Percentiles rank a stretch among this genome's conserved stretches.
These are phyloP conservation scores for Enteromius argenteus DNA, from an alignment of 2,797 vertebrate species.

Conservation along the genomic window DNA sequence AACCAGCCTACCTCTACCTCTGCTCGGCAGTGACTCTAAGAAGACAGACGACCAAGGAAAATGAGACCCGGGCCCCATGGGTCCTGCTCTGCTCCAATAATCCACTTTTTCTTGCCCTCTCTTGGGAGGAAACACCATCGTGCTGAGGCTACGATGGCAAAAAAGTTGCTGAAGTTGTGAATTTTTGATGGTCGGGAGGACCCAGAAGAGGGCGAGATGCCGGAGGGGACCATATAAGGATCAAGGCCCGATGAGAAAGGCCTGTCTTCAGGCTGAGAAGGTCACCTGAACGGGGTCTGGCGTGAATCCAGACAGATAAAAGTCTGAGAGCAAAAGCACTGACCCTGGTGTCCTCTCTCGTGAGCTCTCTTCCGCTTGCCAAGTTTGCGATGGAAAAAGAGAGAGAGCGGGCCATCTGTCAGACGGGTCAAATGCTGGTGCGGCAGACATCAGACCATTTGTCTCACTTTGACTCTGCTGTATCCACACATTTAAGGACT, in stretches of 20 bases:
- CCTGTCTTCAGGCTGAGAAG: conserved; percentile 72
- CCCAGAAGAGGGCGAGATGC: conserved; percentile 67
- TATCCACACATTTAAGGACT: conserved; percentile 18
- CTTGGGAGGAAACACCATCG: conserved; percentile 33
- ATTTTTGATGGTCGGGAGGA: conserved; percentile 51
- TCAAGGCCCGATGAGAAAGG: conserved; percentile 65
- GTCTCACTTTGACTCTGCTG: conserved; percentile 41
- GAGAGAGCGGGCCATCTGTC: conserved; percentile 56
- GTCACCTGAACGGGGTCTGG: conserved; percentile 72
- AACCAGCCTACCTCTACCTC: background rate
- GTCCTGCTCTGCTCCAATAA: conserved; percentile 54
- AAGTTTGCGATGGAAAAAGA: conserved; percentile 38
- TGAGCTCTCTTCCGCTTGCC: conserved; percentile 37
- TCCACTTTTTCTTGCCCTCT: conserved; percentile 50
- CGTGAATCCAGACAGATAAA: conserved; percentile 59
- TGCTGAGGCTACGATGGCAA: conserved; percentile 48
- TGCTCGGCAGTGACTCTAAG: background rate
- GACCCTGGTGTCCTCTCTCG: conserved; percentile 51
- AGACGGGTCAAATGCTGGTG: conserved; percentile 54
- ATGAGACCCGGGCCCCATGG: conserved; percentile 36
- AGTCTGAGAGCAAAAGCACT: conserved; percentile 56
- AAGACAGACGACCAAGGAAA: conserved; percentile 60
- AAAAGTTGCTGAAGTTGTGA: conserved; percentile 57
- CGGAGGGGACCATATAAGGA: conserved; percentile 71
- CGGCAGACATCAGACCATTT: conserved; percentile 38